Conservation (phyloP, 2,797 vertebrate genomes). For the Urocyon cinereoargenteus region DNA sequence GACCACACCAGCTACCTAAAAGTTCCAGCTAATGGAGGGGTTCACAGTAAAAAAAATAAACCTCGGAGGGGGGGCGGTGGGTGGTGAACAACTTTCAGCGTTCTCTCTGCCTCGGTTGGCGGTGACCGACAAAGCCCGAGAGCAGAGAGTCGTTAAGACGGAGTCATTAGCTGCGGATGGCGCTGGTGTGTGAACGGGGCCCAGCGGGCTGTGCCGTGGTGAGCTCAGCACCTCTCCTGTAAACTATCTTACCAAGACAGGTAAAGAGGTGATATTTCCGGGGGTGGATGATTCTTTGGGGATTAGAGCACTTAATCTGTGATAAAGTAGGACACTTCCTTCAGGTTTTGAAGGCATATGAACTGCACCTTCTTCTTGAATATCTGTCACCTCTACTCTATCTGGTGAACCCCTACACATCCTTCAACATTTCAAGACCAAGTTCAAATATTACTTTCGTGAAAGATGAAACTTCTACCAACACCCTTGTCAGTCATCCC, state of each 20-base stretch:
- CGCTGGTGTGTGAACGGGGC: neutral
- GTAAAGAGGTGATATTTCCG: neutral
- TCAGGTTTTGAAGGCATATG: neutral
- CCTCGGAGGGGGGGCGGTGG: too few species aligned
- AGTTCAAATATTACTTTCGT: slow-evolving; percentile 30
- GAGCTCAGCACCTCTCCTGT: neutral
- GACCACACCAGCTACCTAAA: neutral
- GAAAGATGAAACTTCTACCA: slow-evolving; percentile 11
- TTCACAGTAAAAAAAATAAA: neutral
- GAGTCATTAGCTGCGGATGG: neutral
- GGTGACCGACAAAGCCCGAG: neutral
- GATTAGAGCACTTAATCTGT: neutral
- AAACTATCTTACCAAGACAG: neutral
- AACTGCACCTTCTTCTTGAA: neutral
- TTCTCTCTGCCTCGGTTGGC: neutral
- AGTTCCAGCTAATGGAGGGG: neutral
- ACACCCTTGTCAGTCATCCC: neutral
- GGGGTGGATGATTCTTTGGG: neutral
- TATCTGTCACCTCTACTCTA: neutral
- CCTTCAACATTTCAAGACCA: neutral
- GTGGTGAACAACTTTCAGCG: neutral
- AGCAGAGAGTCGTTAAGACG: neutral
- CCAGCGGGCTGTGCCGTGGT: fast-evolving
- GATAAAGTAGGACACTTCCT: neutral
- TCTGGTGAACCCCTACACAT: neutral